Percentiles rank a stretch among this genome's conserved stretches.
Evolutionary conservation across 2,113 vertebrate species (phyloP).

Genomic region (Urocynchramus pylzowi): DNA sequence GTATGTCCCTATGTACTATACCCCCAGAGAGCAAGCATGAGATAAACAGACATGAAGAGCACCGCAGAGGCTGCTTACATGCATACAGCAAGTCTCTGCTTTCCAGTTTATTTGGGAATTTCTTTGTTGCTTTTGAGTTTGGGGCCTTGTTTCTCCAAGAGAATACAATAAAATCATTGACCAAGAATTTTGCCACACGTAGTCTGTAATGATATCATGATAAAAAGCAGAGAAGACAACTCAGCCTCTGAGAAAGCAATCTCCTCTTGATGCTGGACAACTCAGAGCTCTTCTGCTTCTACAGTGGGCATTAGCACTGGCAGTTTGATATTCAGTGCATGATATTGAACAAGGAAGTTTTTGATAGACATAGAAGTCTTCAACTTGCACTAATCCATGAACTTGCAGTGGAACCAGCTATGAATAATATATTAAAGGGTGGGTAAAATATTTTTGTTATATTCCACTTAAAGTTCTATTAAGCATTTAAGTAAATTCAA

Average conservation of each 20-base stretch:
- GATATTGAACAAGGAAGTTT: not conserved
- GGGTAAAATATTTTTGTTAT: not conserved
- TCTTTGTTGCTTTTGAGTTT: not conserved
- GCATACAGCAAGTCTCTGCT: not conserved
- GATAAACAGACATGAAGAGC: not conserved
- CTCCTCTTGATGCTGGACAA: not conserved
- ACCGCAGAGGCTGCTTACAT: not conserved
- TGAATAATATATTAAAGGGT: not conserved
- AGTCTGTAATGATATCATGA: not conserved
- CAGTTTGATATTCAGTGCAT: not conserved
- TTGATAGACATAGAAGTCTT: not conserved
- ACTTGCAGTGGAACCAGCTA: not conserved
- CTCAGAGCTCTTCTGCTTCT: not conserved
- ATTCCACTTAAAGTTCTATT: not conserved
- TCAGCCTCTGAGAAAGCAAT: not conserved
- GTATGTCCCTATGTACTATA: not conserved
- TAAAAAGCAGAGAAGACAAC: not conserved
- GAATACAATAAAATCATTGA: not conserved
- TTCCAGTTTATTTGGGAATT: not conserved
- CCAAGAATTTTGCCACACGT: not conserved
- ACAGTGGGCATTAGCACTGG: not conserved
- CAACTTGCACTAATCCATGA: not conserved
- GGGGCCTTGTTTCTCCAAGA: not conserved
- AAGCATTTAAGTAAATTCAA: not conserved
- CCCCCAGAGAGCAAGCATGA: not conserved